Conservation (phyloP, 2,797 vertebrate species). For the Hypotaenidia philippensis region DNA sequence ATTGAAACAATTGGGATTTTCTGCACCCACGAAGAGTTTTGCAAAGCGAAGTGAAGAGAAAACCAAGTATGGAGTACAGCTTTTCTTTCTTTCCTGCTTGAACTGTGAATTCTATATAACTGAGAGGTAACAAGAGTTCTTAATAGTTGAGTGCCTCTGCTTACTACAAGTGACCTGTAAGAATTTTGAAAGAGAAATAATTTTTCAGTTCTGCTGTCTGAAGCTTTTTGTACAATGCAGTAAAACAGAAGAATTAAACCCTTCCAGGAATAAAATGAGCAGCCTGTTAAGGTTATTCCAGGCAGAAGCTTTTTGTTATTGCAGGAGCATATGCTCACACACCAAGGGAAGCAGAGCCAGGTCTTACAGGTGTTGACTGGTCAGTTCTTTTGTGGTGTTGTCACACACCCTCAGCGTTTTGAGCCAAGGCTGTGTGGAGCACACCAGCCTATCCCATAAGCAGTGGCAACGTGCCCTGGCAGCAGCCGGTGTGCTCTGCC, state of each 20-base stretch:
- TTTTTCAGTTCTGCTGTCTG: background rate
- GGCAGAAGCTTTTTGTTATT: background rate
- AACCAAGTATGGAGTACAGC: background rate
- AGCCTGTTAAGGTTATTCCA: background rate
- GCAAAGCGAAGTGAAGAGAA: background rate
- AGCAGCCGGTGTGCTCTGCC: background rate
- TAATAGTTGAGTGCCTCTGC: background rate
- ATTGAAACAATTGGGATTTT: background rate
- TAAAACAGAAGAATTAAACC: background rate
- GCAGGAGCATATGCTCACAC: background rate
- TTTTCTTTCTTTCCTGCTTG: background rate
- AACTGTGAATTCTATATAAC: background rate
- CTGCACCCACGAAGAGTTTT: background rate
- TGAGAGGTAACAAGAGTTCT: background rate
- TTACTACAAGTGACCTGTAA: background rate
- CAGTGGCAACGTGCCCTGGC: background rate
- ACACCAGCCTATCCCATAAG: rapidly evolving
- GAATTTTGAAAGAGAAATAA: background rate
- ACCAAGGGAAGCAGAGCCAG: background rate
- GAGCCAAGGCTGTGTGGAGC: background rate
- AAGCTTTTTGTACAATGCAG: background rate
- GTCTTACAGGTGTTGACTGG: background rate
- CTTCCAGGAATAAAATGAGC: background rate
- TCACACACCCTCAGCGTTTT: background rate
- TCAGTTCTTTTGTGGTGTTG: background rate